Evolutionary conservation across 2,797 vertebrate genomes (phyloP).

Genomic region (Perodicticus potto): DNA sequence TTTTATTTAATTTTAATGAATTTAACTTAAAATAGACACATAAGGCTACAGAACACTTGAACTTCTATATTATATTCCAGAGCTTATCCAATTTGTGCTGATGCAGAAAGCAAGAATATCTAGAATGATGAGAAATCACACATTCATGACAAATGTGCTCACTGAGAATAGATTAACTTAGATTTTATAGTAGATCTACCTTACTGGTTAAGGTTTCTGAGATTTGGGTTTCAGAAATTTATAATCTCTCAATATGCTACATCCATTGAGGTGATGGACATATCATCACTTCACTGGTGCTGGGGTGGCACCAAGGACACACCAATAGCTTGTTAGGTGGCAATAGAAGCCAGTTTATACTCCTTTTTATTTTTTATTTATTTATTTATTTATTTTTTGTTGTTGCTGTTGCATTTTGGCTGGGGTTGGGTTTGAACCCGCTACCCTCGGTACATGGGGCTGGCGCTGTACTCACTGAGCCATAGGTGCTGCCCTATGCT

Average conservation of each 20-base stretch:
- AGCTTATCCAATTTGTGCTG: background rate
- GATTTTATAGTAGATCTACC: background rate
- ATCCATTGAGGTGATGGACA: background rate
- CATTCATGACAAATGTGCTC: background rate
- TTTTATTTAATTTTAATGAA: background rate
- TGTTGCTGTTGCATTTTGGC: too few species aligned
- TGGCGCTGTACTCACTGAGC: too few species aligned
- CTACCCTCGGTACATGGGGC: too few species aligned
- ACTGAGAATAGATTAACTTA: background rate
- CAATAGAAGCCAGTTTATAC: background rate
- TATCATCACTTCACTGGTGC: too few species aligned
- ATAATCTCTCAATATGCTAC: background rate
- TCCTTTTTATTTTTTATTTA: background rate
- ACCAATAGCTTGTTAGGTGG: background rate
- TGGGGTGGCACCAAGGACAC: background rate
- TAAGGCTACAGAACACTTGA: background rate
- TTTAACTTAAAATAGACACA: constrained; percentile 6
- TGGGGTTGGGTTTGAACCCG: too few species aligned
- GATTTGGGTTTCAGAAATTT: background rate
- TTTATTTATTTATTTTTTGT: too few species aligned
- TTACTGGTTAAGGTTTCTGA: background rate
- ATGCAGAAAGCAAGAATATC: background rate
- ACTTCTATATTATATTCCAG: background rate
- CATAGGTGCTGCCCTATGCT: too few species aligned
- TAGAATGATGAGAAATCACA: background rate